A percentile compares a stretch with the other conserved stretches of the same genome.
These are phyloP conservation scores for Lophotriccus pileatus DNA, from an alignment of 2,797 vertebrate genomes.

Conservation along the genomic window DNA sequence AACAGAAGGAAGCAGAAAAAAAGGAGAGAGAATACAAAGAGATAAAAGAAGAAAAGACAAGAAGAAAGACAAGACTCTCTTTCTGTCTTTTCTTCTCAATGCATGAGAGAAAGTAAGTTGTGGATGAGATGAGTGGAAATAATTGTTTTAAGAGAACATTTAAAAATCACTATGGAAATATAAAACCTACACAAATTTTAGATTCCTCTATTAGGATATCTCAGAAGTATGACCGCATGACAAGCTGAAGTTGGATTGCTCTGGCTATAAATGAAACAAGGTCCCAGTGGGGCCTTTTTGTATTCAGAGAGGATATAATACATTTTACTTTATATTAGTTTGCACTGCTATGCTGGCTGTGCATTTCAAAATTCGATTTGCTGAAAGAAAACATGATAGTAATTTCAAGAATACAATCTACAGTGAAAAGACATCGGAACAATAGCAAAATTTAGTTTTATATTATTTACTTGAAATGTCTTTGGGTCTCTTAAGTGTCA, in stretches of 20 bases:
- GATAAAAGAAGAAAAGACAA: background rate
- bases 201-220: background rate
- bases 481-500: background rate
- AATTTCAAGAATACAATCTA: background rate
- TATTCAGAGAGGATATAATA: background rate
- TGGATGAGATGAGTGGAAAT: background rate
- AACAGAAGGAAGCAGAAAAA: background rate
- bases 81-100: background rate
- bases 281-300: background rate
- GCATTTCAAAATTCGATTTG: background rate
- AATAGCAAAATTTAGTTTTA: background rate
- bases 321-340: background rate
- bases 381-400: background rate
- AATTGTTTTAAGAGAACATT: background rate
- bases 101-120: background rate
- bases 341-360: background rate
- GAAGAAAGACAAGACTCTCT: accelerated
- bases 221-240: background rate
- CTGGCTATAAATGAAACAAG: background rate
- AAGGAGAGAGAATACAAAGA: background rate
- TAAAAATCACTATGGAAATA: background rate
- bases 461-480: background rate
- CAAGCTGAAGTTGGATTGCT: background rate
- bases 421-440: background rate
- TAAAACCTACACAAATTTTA: background rate